Percentiles rank a stretch among this genome's conserved stretches.
phyloP scores from a whole-genome alignment of 2,797 vertebrate species.

The Protosalanx chinensis region DNA sequence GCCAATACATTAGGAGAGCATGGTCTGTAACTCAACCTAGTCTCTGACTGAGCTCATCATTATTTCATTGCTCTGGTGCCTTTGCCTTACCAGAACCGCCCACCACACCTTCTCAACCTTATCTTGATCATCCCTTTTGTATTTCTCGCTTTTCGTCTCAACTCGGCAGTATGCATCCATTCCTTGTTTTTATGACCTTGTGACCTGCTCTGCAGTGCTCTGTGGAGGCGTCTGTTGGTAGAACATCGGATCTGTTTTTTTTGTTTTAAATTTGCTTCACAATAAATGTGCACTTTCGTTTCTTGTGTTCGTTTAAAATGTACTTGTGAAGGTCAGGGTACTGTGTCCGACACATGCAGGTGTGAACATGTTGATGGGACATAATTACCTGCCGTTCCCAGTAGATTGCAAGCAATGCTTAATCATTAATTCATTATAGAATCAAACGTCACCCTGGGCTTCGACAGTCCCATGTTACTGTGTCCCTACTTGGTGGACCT shows the following conservation, averaged over 20 bases:
- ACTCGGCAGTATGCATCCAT: neutral
- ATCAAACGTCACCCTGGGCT: slow-evolving; percentile 58
- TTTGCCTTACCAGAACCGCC: slow-evolving; percentile 63
- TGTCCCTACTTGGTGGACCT: slow-evolving; percentile 31
- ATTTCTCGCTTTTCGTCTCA: slow-evolving; percentile 18
- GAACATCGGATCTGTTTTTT: neutral
- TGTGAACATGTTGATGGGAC: slow-evolving; percentile 40
- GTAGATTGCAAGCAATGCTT: slow-evolving; percentile 55
- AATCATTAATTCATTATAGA: slow-evolving; percentile 76
- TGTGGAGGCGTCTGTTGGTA: slow-evolving; percentile 16
- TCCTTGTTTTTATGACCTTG: slow-evolving; percentile 3
- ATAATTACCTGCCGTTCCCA: slow-evolving; percentile 61
- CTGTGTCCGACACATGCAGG: slow-evolving; percentile 5
- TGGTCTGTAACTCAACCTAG: slow-evolving; percentile 77
- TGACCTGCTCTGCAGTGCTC: slow-evolving; percentile 1
- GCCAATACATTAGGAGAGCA: slow-evolving; percentile 56
- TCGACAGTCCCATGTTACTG: slow-evolving; percentile 27
- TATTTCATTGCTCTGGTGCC: slow-evolving; percentile 75
- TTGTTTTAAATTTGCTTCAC: slow-evolving; percentile 2
- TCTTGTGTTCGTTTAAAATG: slow-evolving; percentile 6
- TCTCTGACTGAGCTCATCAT: slow-evolving; percentile 73
- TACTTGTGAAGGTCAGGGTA: slow-evolving; percentile 11
- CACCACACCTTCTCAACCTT: slow-evolving; percentile 44
- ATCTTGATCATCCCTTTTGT: slow-evolving; percentile 36
- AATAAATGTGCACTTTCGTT: too few species aligned